A percentile compares a stretch with the other conserved stretches of the same genome.
These are phyloP conservation scores for Lamellibrachia satsuma DNA, from an alignment of 2,888 invertebrate species.

Conservation along the genomic window DNA sequence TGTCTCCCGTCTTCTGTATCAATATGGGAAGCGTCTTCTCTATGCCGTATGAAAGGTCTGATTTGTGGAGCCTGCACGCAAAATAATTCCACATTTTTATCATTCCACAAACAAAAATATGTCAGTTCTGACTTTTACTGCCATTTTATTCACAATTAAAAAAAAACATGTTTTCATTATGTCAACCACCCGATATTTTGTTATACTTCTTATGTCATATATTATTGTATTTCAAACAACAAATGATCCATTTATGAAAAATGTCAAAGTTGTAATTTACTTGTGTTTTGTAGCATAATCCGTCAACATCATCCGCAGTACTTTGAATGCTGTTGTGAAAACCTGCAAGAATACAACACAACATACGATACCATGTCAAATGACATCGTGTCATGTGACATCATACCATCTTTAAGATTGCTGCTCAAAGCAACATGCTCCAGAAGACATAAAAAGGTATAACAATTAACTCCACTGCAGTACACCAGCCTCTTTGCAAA, in stretches of 20 bases:
- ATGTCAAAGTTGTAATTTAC: constrained; percentile 46
- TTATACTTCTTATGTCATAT: neutral
- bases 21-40: constrained; percentile 60
- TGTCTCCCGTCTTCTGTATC: constrained; percentile 63
- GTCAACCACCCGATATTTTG: too few species aligned
- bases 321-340: constrained; percentile 57
- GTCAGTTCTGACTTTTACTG: neutral
- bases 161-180: too few species aligned
- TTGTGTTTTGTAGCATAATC: constrained; percentile 58
- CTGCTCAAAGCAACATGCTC: neutral
- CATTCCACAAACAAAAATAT: constrained; percentile 29
- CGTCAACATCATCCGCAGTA: constrained; percentile 56
- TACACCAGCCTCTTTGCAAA: too few species aligned
- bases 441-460: neutral
- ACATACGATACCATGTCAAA: neutral
- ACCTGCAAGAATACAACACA: constrained; percentile 48
- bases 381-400: neutral
- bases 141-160: neutral
- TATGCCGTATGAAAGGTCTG: constrained; percentile 54
- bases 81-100: neutral
- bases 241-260: neutral
- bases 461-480: neutral
- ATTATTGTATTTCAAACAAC: neutral
- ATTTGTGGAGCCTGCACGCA: constrained; percentile 51
- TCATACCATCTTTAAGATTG: neutral